Evolutionary conservation across 2,113 vertebrate genomes (phyloP).

Genomic region (Zosterops lateralis): DNA sequence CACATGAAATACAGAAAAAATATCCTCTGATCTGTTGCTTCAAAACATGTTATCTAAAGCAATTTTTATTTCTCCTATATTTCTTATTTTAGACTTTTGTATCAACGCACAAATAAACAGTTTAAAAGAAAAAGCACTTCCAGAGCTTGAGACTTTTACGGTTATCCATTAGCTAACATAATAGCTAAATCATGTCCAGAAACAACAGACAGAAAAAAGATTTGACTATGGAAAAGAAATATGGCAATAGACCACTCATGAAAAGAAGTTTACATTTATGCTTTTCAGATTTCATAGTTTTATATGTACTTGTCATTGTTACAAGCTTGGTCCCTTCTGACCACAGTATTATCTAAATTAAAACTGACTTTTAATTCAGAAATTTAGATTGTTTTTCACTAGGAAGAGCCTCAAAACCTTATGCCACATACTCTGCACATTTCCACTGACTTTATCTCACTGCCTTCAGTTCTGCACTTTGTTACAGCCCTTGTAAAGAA

Average conservation of each 20-base stretch:
- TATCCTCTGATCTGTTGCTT: neutral
- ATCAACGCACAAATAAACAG: neutral
- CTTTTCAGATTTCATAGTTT: neutral
- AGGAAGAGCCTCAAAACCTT: neutral
- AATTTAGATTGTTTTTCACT: neutral
- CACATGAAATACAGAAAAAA: neutral
- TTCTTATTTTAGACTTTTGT: neutral
- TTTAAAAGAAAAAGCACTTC: neutral
- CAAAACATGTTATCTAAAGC: neutral
- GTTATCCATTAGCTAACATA: neutral
- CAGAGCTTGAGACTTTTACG: neutral
- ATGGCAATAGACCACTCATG: neutral
- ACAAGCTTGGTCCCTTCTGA: neutral
- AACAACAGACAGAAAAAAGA: neutral
- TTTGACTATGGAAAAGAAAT: neutral
- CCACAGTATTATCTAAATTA: neutral
- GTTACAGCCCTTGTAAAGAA: neutral
- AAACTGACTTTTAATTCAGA: neutral
- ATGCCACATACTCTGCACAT: neutral
- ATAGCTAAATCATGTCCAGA: neutral
- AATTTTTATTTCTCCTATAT: neutral
- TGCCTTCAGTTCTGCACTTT: neutral
- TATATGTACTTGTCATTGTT: neutral
- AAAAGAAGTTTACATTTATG: neutral
- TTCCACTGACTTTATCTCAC: neutral